Evolutionary conservation across 2,888 invertebrate species (phyloP).

Genomic region (Nasonovia ribisnigri): DNA sequence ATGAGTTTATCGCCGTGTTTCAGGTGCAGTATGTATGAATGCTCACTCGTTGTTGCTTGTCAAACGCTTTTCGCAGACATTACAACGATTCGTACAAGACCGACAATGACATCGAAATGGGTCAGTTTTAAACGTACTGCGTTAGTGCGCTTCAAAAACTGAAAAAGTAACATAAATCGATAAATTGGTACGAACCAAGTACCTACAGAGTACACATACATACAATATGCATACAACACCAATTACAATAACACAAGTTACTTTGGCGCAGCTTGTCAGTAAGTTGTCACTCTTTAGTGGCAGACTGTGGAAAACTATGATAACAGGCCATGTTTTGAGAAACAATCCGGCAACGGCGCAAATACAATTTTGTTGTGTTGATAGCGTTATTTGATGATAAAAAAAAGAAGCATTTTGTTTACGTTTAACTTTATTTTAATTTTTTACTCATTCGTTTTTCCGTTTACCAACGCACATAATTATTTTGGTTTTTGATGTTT

Average conservation of each 20-base stretch:
- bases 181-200: conserved; percentile 35
- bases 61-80: conserved; percentile 33
- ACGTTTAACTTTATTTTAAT: conserved; percentile 30
- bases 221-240: conserved; percentile 17
- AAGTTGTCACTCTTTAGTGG: conserved; percentile 21
- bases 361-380: conserved; percentile 52
- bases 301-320: conserved; percentile 13
- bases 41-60: conserved; percentile 38
- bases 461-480: background rate
- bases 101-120: background rate
- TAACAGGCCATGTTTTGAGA: conserved; percentile 40
- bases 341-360: conserved; percentile 54
- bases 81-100: background rate
- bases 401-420: conserved; percentile 56
- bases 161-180: conserved; percentile 20
- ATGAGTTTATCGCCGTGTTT: background rate
- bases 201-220: background rate
- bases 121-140: conserved; percentile 26
- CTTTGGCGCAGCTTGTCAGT: conserved; percentile 28
- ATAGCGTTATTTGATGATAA: conserved; percentile 19
- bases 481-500: background rate
- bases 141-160: conserved; percentile 23
- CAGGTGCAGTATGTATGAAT: background rate
- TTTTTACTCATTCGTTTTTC: background rate
- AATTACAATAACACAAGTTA: conserved; percentile 60